These are phyloP conservation scores for Drosophila nigrodunni DNA, from an alignment of 1,140 invertebrate genomes.

Conservation along the genomic window DNA sequence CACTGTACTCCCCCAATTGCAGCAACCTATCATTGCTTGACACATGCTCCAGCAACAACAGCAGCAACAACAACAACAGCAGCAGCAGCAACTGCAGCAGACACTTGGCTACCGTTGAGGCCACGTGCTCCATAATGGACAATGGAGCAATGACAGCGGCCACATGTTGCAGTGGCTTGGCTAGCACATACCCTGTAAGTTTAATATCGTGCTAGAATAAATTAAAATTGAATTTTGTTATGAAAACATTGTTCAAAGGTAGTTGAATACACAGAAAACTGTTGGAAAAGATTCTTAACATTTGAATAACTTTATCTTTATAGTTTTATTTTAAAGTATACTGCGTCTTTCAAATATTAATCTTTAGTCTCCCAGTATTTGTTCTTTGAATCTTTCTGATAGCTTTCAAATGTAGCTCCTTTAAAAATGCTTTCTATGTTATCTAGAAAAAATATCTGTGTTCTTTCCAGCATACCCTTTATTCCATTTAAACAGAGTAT, in stretches of 20 bases:
- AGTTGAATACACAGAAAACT: no score
- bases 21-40: slow-evolving; percentile 71
- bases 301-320: no score
- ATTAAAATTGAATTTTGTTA: background rate
- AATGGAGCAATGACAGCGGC: slow-evolving; percentile 2
- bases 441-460: no score
- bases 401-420: no score
- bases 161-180: background rate
- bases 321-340: no score
- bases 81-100: slow-evolving; percentile 17
- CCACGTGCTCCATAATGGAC: slow-evolving; percentile 42
- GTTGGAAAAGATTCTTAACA: no score
- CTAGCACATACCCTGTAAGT: slow-evolving; percentile 6
- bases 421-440: no score
- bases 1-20: slow-evolving; percentile 32
- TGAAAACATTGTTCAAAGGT: no score
- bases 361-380: no score
- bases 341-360: no score
- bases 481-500: slow-evolving; percentile 21
- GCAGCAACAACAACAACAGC: slow-evolving; percentile 11
- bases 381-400: no score
- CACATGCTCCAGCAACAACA: slow-evolving; percentile 63
- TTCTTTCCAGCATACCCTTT: background rate
- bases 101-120: slow-evolving; percentile 44
- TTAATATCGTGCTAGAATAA: background rate